These are phyloP conservation scores for Leptinotarsa undecemlineata DNA, from an alignment of 1,140 invertebrate genomes.

Conservation along the genomic window DNA sequence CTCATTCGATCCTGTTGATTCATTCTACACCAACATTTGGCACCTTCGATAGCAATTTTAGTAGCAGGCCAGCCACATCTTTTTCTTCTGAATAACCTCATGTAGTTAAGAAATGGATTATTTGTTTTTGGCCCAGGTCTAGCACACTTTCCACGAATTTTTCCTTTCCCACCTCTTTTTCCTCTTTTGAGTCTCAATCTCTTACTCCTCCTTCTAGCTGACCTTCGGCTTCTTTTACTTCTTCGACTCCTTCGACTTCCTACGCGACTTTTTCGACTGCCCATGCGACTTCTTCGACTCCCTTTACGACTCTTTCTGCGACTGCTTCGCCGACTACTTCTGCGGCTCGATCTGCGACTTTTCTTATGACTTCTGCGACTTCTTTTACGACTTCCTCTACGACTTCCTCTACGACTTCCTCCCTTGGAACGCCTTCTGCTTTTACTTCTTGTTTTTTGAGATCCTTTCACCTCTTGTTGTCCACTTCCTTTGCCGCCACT, in stretches of 20 bases:
- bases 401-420: background rate
- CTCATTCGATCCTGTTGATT: slow-evolving; percentile 27
- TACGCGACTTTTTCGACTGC: slow-evolving; percentile 14
- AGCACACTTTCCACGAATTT: slow-evolving; percentile 23
- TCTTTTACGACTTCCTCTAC: background rate
- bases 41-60: slow-evolving; percentile 42
- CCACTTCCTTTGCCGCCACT: background rate
- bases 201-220: background rate
- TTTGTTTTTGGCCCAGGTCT: slow-evolving; percentile 29
- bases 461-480: background rate
- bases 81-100: slow-evolving; percentile 29
- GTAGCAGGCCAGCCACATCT: slow-evolving; percentile 36
- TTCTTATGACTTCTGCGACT: background rate
- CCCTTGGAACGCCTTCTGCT: background rate
- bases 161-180: background rate
- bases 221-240: slow-evolving; percentile 12
- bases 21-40: slow-evolving; percentile 44
- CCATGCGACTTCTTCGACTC: slow-evolving; percentile 21
- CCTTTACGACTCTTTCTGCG: slow-evolving; percentile 21
- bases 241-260: slow-evolving; percentile 27
- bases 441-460: no score
- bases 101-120: slow-evolving; percentile 35
- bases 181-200: slow-evolving; percentile 10
- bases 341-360: background rate
- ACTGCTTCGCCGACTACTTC: background rate